These are phyloP conservation scores for Pipra filicauda DNA, from an alignment of 2,113 vertebrate genomes.

Conservation along the genomic window DNA sequence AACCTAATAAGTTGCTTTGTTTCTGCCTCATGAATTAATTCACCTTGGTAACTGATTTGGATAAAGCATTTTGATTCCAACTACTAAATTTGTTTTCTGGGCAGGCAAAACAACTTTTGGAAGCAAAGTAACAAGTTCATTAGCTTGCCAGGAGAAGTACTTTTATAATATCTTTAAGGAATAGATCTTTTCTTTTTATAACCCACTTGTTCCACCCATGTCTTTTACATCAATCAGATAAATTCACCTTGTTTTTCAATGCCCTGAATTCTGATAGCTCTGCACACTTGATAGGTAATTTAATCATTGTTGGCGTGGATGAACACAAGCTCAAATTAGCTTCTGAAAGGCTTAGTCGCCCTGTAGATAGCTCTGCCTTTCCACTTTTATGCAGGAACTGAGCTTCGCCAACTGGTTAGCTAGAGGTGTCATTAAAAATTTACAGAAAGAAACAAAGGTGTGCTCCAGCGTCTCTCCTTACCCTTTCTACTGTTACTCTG, in stretches of 20 bases:
- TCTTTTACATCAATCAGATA: constrained; percentile 80
- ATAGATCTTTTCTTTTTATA: background rate
- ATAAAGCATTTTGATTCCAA: constrained; percentile 37
- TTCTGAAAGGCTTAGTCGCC: constrained; percentile 74
- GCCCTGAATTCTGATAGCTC: constrained; percentile 80
- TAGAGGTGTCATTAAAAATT: constrained; percentile 87
- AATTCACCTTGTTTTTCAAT: constrained; percentile 76
- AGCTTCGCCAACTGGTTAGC: constrained; percentile 85
- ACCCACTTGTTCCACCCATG: constrained; percentile 55
- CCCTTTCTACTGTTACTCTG: constrained; percentile 81
- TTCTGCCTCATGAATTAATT: constrained; percentile 25
- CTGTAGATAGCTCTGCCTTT: constrained; percentile 77
- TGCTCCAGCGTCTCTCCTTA: constrained; percentile 74
- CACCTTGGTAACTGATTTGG: constrained; percentile 40
- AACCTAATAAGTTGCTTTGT: constrained; percentile 35
- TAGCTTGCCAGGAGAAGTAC: background rate
- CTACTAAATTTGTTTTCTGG: background rate
- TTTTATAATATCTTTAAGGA: background rate
- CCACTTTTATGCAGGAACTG: constrained; percentile 78
- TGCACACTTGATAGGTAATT: constrained; percentile 82
- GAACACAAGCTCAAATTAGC: constrained; percentile 77
- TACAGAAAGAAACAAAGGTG: constrained; percentile 85
- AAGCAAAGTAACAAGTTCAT: background rate
- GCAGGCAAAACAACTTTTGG: background rate
- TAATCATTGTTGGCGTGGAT: constrained; percentile 75